Percentiles rank a stretch among this genome's conserved stretches.
Evolutionary conservation across 2,797 vertebrate genomes (phyloP).

Genomic region (Cephalopachus bancanus): DNA sequence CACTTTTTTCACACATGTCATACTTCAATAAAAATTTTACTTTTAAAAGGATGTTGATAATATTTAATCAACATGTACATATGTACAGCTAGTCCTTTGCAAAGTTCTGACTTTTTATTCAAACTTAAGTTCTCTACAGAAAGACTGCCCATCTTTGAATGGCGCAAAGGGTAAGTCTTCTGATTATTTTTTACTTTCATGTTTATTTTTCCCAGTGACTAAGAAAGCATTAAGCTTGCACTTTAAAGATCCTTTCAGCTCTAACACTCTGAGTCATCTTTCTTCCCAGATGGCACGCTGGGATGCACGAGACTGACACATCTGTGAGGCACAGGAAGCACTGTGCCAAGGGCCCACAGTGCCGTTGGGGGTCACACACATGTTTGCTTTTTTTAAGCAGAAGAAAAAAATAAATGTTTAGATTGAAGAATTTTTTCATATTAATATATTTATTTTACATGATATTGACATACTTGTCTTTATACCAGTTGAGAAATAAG

Average conservation of each 20-base stretch:
- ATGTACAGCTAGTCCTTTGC: neutral
- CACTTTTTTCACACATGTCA: neutral
- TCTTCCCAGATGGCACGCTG: neutral
- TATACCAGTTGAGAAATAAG: neutral
- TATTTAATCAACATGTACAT: neutral
- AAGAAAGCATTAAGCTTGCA: neutral
- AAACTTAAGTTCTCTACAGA: neutral
- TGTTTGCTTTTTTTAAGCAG: neutral
- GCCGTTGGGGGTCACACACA: neutral
- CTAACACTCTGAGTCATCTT: neutral
- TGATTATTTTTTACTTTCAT: conserved; percentile 8
- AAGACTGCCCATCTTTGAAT: neutral
- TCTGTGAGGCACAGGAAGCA: neutral
- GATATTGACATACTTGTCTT: neutral
- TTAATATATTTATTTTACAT: neutral
- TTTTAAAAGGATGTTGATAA: neutral
- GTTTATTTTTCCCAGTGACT: neutral
- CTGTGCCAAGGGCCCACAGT: neutral
- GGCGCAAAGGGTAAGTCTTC: neutral
- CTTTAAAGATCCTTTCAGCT: neutral
- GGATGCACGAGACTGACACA: neutral
- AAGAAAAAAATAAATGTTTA: neutral
- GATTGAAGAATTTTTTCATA: neutral
- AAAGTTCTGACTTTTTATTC: conserved; percentile 13
- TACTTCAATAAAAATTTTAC: neutral